Percentiles rank a stretch among this genome's conserved stretches.
Conservation (phyloP, 2,888 invertebrate species). For the Petrolisthes cinctipes region DNA sequence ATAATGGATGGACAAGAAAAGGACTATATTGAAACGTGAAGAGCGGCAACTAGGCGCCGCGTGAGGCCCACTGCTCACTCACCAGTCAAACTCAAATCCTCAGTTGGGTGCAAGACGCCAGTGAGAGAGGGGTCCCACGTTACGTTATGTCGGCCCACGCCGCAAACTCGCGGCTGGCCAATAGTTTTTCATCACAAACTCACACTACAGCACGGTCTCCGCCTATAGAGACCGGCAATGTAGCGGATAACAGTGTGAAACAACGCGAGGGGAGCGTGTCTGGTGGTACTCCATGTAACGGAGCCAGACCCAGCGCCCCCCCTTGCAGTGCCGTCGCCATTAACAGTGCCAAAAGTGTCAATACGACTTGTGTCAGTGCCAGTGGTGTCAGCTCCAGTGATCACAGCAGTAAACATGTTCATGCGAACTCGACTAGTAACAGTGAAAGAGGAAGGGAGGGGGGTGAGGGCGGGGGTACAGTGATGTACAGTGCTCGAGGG, state of each 20-base stretch:
- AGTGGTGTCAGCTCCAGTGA: constrained; percentile 49
- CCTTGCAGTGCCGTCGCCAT: constrained; percentile 43
- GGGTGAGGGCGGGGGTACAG: constrained; percentile 4
- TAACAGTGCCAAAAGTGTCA: constrained; percentile 53
- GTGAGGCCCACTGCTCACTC: constrained; percentile 8
- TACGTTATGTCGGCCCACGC: constrained; percentile 60
- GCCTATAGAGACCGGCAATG: constrained; percentile 54
- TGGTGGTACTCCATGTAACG: constrained; percentile 38
- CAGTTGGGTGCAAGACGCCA: constrained; percentile 53
- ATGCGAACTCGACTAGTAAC: constrained; percentile 21
- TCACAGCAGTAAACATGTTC: constrained; percentile 39
- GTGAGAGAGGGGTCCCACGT: constrained; percentile 50
- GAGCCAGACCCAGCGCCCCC: constrained; percentile 48
- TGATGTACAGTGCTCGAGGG: constrained; percentile 5
- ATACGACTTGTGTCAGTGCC: constrained; percentile 29
- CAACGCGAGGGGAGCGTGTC: constrained; percentile 28
- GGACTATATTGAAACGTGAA: not conserved
- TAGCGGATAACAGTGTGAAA: constrained; percentile 48
- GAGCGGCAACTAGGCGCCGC: constrained; percentile 30
- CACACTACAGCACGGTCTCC: constrained; percentile 56
- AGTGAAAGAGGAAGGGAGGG: constrained; percentile 10
- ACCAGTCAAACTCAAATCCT: too few species aligned
- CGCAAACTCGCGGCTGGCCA: constrained; percentile 60
- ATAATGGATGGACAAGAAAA: too few species aligned
- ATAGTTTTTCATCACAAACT: constrained; percentile 45